Evolutionary conservation across 2,888 invertebrate species (phyloP).

Genomic region (Harmothoe impar): DNA sequence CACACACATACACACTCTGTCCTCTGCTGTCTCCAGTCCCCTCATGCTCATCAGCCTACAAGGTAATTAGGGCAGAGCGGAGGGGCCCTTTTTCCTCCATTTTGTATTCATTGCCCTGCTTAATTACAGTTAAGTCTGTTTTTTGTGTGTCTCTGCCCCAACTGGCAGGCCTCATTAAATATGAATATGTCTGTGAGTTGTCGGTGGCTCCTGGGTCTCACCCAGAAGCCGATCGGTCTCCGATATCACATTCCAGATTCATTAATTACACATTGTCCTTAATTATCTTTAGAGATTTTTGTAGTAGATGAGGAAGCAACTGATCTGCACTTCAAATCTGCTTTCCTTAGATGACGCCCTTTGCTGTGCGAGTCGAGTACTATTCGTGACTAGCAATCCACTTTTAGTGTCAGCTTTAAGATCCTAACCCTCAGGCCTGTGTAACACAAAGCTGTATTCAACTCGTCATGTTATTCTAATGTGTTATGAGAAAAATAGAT

Average conservation of each 20-base stretch:
- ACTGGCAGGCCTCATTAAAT: not conserved
- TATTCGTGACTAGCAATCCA: no score
- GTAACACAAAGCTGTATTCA: no score
- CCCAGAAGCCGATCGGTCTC: not conserved
- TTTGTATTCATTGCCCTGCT: not conserved
- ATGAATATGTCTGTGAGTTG: conserved; percentile 19
- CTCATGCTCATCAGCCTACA: not conserved
- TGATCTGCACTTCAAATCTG: conserved; percentile 2
- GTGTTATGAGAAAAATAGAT: no score
- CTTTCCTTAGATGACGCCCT: not conserved
- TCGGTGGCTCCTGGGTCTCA: not conserved
- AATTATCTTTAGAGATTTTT: not conserved
- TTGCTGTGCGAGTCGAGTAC: not conserved
- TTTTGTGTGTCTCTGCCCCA: not conserved
- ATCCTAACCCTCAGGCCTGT: no score
- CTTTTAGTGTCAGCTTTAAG: no score
- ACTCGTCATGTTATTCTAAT: no score
- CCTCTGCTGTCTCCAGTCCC: not conserved
- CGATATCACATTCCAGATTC: not conserved
- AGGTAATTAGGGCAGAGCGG: not conserved
- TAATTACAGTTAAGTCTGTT: conserved; percentile 18
- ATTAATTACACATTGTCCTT: conserved; percentile 16
- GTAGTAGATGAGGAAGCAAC: not conserved
- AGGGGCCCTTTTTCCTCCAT: not conserved
- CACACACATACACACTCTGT: not conserved